These are phyloP conservation scores for Dryobotodes eremita DNA, from an alignment of 2,888 invertebrate species.

Conservation along the genomic window DNA sequence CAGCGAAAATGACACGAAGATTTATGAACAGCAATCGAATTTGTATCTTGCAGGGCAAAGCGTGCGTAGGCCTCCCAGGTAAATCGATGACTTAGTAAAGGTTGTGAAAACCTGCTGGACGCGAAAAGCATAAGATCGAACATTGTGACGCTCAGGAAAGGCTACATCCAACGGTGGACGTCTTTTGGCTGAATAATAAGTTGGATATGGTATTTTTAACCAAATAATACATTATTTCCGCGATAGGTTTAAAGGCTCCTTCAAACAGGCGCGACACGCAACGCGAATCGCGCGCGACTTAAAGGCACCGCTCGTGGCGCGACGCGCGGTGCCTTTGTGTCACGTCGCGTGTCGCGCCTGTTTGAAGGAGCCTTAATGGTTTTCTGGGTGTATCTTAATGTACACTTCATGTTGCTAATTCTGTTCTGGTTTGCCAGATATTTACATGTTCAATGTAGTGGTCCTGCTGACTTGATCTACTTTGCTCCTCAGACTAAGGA, in stretches of 20 bases:
- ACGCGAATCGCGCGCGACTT: too few species aligned
- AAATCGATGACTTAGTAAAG: background rate
- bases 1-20: background rate
- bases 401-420: background rate
- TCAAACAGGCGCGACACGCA: too few species aligned
- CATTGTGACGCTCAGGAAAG: too few species aligned
- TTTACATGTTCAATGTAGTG: background rate
- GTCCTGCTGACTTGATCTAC: slow-evolving; percentile 1
- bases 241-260: background rate
- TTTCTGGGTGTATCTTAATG: background rate
- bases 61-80: background rate
- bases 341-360: too few species aligned
- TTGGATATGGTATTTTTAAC: background rate
- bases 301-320: too few species aligned
- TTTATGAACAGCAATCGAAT: background rate
- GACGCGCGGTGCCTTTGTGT: too few species aligned
- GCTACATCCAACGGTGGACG: background rate
- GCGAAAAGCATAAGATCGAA: background rate
- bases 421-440: background rate
- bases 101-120: too few species aligned
- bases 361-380: too few species aligned
- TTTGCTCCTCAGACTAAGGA: slow-evolving; percentile 5
- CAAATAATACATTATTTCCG: too few species aligned
- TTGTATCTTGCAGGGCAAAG: background rate
- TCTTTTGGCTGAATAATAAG: background rate